Evolutionary conservation across 2,888 invertebrate genomes (phyloP).

Genomic region (Metopia argyrocephala): DNA sequence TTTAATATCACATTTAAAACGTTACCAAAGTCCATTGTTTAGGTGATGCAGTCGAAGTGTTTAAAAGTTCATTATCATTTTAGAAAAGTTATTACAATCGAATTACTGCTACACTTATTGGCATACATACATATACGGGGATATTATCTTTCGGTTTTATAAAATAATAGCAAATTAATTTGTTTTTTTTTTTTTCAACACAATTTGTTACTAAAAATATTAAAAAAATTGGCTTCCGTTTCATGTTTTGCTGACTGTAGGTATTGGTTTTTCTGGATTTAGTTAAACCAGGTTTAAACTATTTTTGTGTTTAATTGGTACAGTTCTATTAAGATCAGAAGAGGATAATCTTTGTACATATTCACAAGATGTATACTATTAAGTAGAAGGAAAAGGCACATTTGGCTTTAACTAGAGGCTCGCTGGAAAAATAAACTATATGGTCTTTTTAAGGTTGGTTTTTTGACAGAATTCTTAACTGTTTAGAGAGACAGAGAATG

Average conservation of each 20-base stretch:
- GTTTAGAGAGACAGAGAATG: no score
- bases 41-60: not conserved
- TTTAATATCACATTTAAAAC: not conserved
- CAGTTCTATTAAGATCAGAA: no score
- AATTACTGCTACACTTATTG: not conserved
- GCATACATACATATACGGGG: not conserved
- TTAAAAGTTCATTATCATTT: not conserved
- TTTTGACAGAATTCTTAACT: no score
- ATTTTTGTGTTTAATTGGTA: not conserved
- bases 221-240: not conserved
- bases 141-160: not conserved
- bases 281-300: not conserved
- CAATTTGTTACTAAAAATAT: no score
- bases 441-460: no score
- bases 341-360: no score
- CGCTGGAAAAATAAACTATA: no score
- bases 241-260: not conserved
- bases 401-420: no score
- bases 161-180: not conserved
- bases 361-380: no score
- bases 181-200: not conserved
- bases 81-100: conserved; percentile 4
- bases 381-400: no score
- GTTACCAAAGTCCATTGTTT: conserved; percentile 27
- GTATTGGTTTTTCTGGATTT: not conserved